A percentile compares a stretch with the other conserved stretches of the same genome.
phyloP scores from a whole-genome alignment of 2,113 vertebrate species.

The Amazona vittata region DNA sequence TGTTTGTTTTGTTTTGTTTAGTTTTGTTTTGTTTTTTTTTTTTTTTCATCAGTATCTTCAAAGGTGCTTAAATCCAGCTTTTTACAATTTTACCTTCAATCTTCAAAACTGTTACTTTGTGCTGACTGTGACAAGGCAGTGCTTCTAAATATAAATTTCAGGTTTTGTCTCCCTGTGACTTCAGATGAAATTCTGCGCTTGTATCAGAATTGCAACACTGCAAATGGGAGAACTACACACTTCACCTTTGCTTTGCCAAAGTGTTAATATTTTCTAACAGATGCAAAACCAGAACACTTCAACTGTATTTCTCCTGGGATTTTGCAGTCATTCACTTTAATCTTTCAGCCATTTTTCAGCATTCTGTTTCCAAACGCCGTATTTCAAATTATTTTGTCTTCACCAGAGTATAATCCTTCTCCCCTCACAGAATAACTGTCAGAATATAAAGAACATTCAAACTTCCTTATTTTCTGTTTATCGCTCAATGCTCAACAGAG shows the following conservation, averaged over 20 bases:
- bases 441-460: not conserved
- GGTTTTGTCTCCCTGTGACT: not conserved
- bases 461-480: conserved; percentile 57
- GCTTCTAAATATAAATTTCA: not conserved
- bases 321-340: not conserved
- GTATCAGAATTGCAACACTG: not conserved
- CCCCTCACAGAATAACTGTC: not conserved
- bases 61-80: not conserved
- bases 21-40: not conserved
- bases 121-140: not conserved
- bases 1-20: no score
- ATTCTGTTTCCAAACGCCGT: not conserved
- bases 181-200: not conserved
- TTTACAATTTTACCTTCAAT: not conserved
- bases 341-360: not conserved
- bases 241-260: not conserved
- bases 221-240: not conserved
- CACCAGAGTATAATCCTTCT: not conserved
- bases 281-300: not conserved
- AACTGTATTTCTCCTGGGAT: not conserved
- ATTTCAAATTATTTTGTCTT: not conserved
- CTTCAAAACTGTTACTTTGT: not conserved
- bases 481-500: not conserved
- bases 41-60: not conserved
- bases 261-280: not conserved